Percentiles rank a stretch among this genome's conserved stretches.
Evolutionary conservation across 2,888 invertebrate genomes (phyloP).

Genomic region (Punctoribates punctum): DNA sequence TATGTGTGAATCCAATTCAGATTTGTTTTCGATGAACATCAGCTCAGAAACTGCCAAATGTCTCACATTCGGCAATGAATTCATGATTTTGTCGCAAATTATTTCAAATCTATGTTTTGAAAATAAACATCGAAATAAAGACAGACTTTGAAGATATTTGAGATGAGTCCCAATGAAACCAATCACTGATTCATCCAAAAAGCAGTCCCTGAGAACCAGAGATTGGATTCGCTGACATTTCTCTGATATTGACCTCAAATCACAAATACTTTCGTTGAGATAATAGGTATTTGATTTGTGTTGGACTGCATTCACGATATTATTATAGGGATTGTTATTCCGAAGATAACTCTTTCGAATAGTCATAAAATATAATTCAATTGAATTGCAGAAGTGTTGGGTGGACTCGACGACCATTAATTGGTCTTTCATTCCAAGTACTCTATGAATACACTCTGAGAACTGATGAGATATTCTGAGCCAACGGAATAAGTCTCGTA

Average conservation of each 20-base stretch:
- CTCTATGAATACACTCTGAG: background rate
- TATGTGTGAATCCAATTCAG: too few relatives aligned
- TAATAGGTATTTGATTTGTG: too few relatives aligned
- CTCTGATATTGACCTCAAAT: background rate
- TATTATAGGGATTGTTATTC: background rate
- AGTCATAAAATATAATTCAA: too few relatives aligned
- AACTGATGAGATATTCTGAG: background rate
- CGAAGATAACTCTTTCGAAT: too few relatives aligned
- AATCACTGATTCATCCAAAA: background rate
- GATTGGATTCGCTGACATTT: background rate
- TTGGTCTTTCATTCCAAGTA: background rate
- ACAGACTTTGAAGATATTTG: background rate
- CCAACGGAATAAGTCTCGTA: background rate
- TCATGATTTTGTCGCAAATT: too few relatives aligned
- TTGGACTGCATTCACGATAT: background rate
- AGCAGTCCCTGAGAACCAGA: background rate
- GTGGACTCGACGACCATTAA: background rate
- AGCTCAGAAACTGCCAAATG: too few relatives aligned
- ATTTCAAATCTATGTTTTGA: background rate
- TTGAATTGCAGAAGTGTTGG: background rate
- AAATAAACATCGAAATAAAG: background rate
- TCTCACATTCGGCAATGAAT: too few relatives aligned
- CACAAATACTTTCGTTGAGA: background rate
- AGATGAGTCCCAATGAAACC: background rate
- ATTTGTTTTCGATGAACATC: too few relatives aligned